Base-by-base conservation (phyloP, 2,113 vertebrate genomes). In the Sporophila hypoxantha region DNA sequence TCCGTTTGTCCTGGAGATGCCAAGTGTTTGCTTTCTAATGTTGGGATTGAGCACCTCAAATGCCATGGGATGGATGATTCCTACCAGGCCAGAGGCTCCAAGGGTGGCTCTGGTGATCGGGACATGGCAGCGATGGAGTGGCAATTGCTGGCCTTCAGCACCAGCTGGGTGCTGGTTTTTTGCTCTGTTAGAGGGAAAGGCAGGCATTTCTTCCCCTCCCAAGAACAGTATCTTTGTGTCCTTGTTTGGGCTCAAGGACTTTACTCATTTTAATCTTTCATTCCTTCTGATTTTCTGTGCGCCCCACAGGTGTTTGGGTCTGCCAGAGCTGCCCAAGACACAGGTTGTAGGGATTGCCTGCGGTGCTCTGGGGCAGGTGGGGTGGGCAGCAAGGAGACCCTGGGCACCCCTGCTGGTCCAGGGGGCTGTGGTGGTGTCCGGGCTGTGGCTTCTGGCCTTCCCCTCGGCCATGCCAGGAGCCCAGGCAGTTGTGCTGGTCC, bases 331-430 rank as follows among this genome's bases (percentile, higher is more conserved):
- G 50, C 37, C 11, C 2, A 23, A 36, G 52, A 8, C 2, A 0
- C 47, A 7, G n/a, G 34, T 6, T 29, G 30, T 29, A 18, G 47
- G 8, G n/a, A 42, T n/a, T 18, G 3, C 30, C 29, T 30, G 56
- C 29, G 3, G 1, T 52, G 65, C 56, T 46, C 5, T 20, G 69
- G 71, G 42, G 27, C 39, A 9, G 78, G 12, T 9, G 8, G 44
- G 22, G 17, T 50, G 75, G 67, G 76, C 57, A 36, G 64, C 5
- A 37, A 25, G 23, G 52, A 46, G 9, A 14, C 19, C 20, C 30
- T 1, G 14, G 52, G 42, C 39, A 12, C 9, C 1, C 2, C 23
- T 0, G 16, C 44, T 47, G 71, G 27, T 16, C 34, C 0, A 0
- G 47, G 52, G 52, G 32, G 44, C 65, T 0, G 3, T 4, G 11